Evolutionary conservation across 1,140 invertebrate species (phyloP).

Genomic region (Trichomalopsis sarcophagae): DNA sequence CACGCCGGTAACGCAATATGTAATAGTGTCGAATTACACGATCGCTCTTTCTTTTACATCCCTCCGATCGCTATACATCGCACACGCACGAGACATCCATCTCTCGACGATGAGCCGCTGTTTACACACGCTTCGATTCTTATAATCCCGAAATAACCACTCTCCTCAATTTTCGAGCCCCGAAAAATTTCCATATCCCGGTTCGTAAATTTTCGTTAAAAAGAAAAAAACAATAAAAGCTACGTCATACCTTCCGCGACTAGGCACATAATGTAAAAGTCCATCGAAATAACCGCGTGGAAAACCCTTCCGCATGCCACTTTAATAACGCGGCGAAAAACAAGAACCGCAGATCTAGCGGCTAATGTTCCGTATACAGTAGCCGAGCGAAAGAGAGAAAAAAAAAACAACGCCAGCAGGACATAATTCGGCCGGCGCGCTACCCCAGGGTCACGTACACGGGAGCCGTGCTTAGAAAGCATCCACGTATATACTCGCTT

Average conservation of each 20-base stretch:
- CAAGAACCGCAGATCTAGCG: background rate
- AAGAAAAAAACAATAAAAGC: too few species aligned
- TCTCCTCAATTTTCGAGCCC: too few species aligned
- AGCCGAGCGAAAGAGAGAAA: background rate
- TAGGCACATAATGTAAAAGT: background rate
- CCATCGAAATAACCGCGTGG: background rate
- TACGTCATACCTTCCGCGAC: too few species aligned
- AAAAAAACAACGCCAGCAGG: conserved; percentile 10
- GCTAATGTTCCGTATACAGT: background rate
- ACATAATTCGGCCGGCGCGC: conserved; percentile 8
- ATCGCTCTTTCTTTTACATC: background rate
- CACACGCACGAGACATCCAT: too few species aligned
- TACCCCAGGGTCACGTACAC: background rate
- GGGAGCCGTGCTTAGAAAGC: background rate
- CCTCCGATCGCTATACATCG: too few species aligned
- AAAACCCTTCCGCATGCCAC: background rate
- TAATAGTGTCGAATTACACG: background rate
- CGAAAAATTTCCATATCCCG: too few species aligned
- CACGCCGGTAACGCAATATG: too few species aligned
- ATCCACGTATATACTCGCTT: background rate
- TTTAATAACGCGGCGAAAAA: background rate
- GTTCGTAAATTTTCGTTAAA: too few species aligned
- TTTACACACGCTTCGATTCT: background rate
- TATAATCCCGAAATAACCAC: too few species aligned
- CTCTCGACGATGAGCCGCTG: too few species aligned